Evolutionary conservation across 2,797 vertebrate genomes (phyloP).

Genomic region (Sebastes steindachneri): DNA sequence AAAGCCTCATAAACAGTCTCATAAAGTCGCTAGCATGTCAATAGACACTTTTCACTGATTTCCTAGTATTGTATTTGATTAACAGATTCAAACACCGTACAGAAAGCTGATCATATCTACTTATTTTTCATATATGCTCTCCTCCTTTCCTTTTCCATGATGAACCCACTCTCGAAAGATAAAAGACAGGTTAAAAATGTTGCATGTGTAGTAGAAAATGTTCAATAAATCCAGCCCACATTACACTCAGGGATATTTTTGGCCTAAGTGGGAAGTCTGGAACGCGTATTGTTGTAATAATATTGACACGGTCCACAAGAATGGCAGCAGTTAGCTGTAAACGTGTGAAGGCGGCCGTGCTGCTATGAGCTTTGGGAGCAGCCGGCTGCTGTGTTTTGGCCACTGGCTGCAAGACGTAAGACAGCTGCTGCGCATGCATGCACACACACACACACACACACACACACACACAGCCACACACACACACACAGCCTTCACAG

Average conservation of each 20-base stretch:
- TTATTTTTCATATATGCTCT: not conserved
- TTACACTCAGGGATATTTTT: conserved; percentile 16
- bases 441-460: conserved; percentile 17
- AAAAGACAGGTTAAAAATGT: not conserved
- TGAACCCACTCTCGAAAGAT: not conserved
- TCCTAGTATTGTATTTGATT: too few relatives aligned
- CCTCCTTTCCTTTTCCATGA: not conserved
- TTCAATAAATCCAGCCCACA: not conserved
- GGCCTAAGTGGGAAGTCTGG: not conserved
- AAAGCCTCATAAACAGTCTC: too few relatives aligned
- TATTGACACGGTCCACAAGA: not conserved
- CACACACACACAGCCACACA: conserved; percentile 60
- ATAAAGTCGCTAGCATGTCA: too few relatives aligned
- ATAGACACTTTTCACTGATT: too few relatives aligned
- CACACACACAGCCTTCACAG: conserved; percentile 58
- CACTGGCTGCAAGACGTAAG: conserved; percentile 36
- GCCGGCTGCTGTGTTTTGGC: conserved; percentile 36
- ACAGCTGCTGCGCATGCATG: conserved; percentile 68
- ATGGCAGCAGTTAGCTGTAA: conserved; percentile 33
- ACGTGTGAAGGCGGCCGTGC: conserved; percentile 24
- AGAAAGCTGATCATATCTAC: not conserved
- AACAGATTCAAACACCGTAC: not conserved
- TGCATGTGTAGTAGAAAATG: not conserved
- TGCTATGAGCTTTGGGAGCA: conserved; percentile 46
- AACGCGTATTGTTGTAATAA: not conserved